These are phyloP conservation scores for Virgularia gustaviana DNA, from an alignment of 92 coral and sea anemone species.

Conservation along the genomic window DNA sequence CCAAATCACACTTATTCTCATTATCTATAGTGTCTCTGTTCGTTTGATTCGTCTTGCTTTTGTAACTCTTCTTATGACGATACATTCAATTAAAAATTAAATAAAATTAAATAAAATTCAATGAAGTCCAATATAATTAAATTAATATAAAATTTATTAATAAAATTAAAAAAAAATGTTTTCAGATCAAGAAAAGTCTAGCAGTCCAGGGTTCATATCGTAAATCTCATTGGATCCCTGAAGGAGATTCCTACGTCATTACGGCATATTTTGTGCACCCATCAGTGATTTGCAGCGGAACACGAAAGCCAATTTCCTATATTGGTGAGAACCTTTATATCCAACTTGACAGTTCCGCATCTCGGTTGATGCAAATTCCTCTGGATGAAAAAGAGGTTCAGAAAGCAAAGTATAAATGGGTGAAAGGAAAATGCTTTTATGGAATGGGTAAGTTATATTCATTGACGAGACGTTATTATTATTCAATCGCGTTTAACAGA, in stretches of 20 bases:
- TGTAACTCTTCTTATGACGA: too few relatives aligned
- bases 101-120: too few relatives aligned
- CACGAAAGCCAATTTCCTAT: not conserved
- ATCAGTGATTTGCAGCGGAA: constrained; percentile 4
- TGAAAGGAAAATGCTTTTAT: constrained; percentile 30
- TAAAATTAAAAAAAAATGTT: too few relatives aligned
- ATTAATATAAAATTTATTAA: too few relatives aligned
- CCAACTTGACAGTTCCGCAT: not conserved
- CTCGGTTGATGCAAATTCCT: constrained; percentile 16
- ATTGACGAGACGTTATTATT: not conserved
- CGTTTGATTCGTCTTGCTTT: too few relatives aligned
- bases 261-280: constrained; percentile 29
- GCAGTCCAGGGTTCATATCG: constrained; percentile 17
- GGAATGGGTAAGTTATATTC: constrained; percentile 27
- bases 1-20: too few relatives aligned
- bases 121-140: too few relatives aligned
- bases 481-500: not conserved
- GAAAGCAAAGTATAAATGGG: constrained; percentile 4
- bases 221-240: constrained; percentile 9
- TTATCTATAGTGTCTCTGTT: too few relatives aligned
- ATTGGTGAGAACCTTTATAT: constrained; percentile 14
- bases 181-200: too few relatives aligned
- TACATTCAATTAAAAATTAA: too few relatives aligned
- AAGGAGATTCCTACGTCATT: constrained; percentile 5
- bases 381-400: not conserved